A percentile compares a stretch with the other conserved stretches of the same genome.
Conservation (phyloP, 2,888 invertebrate genomes). For the Adela reaumurella region DNA sequence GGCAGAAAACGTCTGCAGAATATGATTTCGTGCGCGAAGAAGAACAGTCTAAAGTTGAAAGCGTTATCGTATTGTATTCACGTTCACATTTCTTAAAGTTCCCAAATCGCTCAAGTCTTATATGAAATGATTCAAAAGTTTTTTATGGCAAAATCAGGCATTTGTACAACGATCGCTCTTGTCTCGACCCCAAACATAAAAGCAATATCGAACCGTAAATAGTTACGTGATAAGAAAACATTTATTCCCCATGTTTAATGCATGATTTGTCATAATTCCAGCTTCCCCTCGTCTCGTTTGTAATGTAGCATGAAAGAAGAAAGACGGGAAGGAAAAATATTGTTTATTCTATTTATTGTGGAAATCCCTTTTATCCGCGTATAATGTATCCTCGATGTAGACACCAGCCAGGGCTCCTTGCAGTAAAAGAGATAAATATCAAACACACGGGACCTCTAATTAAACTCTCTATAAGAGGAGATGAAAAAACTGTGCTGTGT, state of each 20-base stretch:
- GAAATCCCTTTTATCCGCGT: conserved; percentile 12
- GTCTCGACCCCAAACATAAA: conserved; percentile 58
- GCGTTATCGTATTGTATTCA: too few relatives aligned
- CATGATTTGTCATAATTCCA: conserved; percentile 57
- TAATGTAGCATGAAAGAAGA: neutral
- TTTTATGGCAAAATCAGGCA: conserved; percentile 2
- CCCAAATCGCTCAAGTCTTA: too few relatives aligned
- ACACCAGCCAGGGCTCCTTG: too few relatives aligned
- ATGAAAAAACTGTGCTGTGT: too few relatives aligned
- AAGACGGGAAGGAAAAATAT: conserved; percentile 25
- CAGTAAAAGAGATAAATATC: too few relatives aligned
- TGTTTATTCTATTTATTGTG: conserved; percentile 48
- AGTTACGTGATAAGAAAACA: conserved; percentile 58
- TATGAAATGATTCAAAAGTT: neutral
- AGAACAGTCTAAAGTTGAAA: too few relatives aligned
- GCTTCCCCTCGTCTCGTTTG: conserved; percentile 45
- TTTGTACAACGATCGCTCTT: conserved; percentile 18
- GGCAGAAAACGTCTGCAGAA: too few relatives aligned
- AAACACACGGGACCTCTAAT: too few relatives aligned
- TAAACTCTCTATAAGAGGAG: too few relatives aligned
- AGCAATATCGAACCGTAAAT: conserved; percentile 56
- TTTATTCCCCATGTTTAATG: conserved; percentile 58
- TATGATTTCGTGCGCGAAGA: too few relatives aligned
- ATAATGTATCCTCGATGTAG: neutral
- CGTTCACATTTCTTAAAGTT: too few relatives aligned